Evolutionary conservation across 92 coral and sea anemone species (phyloP).

Genomic region (Chrysogorgia sp.): DNA sequence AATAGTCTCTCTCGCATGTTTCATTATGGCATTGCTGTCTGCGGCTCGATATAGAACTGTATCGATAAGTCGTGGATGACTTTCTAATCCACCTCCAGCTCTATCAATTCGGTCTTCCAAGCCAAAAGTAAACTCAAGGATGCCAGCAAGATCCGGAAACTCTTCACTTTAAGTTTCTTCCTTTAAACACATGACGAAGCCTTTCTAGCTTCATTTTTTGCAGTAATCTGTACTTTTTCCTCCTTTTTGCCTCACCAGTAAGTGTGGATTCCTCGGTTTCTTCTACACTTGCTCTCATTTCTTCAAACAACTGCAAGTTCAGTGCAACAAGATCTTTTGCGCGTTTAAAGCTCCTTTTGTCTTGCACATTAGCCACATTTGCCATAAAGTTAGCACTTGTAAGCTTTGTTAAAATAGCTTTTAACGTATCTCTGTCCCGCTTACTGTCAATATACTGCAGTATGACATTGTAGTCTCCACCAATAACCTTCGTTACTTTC

Average conservation of each 20-base stretch:
- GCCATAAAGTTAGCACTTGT: slow-evolving; percentile 25
- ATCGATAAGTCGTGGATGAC: slow-evolving; percentile 54
- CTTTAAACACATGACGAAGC: slow-evolving; percentile 57
- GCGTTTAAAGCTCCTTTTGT: no score
- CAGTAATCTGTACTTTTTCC: slow-evolving; percentile 46
- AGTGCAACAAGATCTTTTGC: slow-evolving; percentile 30
- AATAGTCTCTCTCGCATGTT: slow-evolving; percentile 52
- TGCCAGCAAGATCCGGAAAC: slow-evolving; percentile 48
- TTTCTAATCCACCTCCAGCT: slow-evolving; percentile 53
- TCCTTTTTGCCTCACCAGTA: slow-evolving; percentile 39
- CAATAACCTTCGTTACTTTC: slow-evolving; percentile 17
- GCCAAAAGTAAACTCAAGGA: slow-evolving; percentile 52
- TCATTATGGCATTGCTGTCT: slow-evolving; percentile 47
- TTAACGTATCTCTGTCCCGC: no score
- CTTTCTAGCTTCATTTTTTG: slow-evolving; percentile 54
- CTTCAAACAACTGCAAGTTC: no score
- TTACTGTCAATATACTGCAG: slow-evolving; percentile 4
- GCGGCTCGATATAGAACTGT: slow-evolving; percentile 32
- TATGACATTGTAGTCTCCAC: not conserved
- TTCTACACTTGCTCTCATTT: slow-evolving; percentile 28
- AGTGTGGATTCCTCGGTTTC: slow-evolving; percentile 2
- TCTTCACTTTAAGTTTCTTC: slow-evolving; percentile 62
- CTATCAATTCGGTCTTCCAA: slow-evolving; percentile 37
- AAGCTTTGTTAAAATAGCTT: not conserved
- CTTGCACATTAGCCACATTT: no score